Conservation (phyloP, 2,797 vertebrate species). For the Gymnodraco acuticeps region DNA sequence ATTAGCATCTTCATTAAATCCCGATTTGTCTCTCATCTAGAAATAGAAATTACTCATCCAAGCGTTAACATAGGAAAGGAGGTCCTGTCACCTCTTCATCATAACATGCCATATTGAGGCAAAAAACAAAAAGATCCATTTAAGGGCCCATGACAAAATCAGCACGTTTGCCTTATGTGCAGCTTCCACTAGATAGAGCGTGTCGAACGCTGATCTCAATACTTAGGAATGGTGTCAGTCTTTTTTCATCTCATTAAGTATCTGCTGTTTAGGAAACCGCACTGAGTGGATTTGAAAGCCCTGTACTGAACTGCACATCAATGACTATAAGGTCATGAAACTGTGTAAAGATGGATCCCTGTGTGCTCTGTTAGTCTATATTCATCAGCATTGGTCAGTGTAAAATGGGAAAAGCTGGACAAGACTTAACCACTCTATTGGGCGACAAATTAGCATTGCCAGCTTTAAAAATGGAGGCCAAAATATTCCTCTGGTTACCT, state of each 20-base stretch:
- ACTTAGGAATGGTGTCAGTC: constrained; percentile 14
- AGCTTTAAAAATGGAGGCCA: constrained; percentile 8
- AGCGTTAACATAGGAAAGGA: constrained; percentile 10
- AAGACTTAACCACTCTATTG: not conserved
- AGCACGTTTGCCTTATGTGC: constrained; percentile 19
- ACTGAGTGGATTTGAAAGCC: not conserved
- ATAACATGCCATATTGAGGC: constrained; percentile 17
- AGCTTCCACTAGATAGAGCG: constrained; percentile 12
- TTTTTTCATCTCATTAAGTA: constrained; percentile 25
- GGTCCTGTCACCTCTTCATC: constrained; percentile 34
- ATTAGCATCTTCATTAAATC: constrained; percentile 32
- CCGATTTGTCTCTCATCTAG: constrained; percentile 30
- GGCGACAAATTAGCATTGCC: not conserved
- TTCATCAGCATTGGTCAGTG: not conserved
- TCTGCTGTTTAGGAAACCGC: constrained; percentile 5
- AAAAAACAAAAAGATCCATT: constrained; percentile 19
- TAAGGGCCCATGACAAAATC: constrained; percentile 22
- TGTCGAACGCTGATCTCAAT: constrained; percentile 18
- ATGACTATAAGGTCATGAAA: not conserved
- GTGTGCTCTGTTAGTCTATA: not conserved
- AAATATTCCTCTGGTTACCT: constrained; percentile 27
- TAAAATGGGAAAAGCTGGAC: not conserved
- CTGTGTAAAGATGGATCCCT: not conserved
- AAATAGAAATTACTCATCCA: constrained; percentile 30
- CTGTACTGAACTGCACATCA: not conserved